Evolutionary conservation across 2,113 vertebrate genomes (phyloP).

Genomic region (Octodon degus): DNA sequence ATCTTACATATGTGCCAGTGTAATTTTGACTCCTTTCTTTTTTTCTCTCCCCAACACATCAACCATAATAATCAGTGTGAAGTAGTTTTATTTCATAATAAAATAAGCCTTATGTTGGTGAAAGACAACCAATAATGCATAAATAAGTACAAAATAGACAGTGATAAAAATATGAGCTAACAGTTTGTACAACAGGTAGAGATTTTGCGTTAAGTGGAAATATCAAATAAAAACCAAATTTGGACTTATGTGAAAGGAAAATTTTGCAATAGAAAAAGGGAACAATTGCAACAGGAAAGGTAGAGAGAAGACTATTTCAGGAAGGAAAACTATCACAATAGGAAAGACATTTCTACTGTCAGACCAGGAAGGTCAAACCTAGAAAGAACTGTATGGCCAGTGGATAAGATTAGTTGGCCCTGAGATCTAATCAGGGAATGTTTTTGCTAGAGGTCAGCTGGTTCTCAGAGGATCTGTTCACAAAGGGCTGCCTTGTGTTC

Average conservation of each 20-base stretch:
- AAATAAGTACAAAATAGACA: neutral
- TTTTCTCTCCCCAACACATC: neutral
- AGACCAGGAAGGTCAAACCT: neutral
- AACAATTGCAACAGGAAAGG: accelerated
- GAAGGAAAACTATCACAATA: neutral
- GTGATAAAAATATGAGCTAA: neutral
- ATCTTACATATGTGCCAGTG: neutral
- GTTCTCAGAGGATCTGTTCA: neutral
- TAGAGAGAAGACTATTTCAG: neutral
- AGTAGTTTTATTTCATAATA: neutral
- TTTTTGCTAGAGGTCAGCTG: neutral
- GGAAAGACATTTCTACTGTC: neutral
- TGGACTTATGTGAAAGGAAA: neutral
- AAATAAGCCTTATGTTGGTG: neutral
- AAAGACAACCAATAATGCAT: neutral
- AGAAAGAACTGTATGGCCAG: neutral
- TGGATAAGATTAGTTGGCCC: neutral
- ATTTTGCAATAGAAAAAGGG: neutral
- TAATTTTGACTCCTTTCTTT: neutral
- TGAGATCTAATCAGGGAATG: neutral
- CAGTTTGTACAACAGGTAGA: neutral
- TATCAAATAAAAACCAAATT: slow-evolving; percentile 14
- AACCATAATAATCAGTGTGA: neutral
- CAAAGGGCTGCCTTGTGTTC: neutral
- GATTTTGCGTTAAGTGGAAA: neutral